Base-by-base conservation (phyloP, 2,888 invertebrate species). In the Reticulitermes lucifugus region DNA sequence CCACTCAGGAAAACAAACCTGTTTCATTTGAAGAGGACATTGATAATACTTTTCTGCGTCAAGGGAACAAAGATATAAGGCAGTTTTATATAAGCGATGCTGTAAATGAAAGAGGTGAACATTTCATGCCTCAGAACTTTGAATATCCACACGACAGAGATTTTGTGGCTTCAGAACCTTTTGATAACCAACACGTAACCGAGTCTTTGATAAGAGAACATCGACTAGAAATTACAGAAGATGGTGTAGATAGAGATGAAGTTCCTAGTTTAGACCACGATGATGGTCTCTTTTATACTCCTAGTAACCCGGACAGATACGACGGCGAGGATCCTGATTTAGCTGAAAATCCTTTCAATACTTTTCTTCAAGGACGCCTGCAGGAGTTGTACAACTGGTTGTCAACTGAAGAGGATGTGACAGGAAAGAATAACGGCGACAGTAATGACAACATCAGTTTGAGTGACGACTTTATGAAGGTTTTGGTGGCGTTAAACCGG, bases 301-400 rank as follows among this genome's bases (percentile, higher is more conserved):
- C 73, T 7, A 29, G 92, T 1, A 70, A 60, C 12, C 79, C 84
- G 18, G 81, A 77, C 18, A 59, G 65, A 7, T 92, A 92, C 86
- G 92, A 92, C 46, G 91, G 92, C 89, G 91, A 92, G n/a, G 84
- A 77, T 46, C 81, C 84, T 21, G 85, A 85, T 7, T 85, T 83
- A 7, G 85, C 84, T 85, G 92, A 91, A 7, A 92, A 92, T 41
- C 90, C 92, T 0, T 91, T 93, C 91, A 91, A 92, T 0, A 91
- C 90, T 84, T 93, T 92, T 83, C 87, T 93, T 0, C 92, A 93
- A 81, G 92, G 92, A 85, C 92, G 93, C 84, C 90, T 93, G 0
- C 92, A 92, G 85, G 93, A 93, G 5, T 86, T 93, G 0, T 92
- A 93, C 85, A 92, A 92, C 85, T 93, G 93, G 93, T 90, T 93